Conservation (phyloP, 2,113 vertebrate species). For the Stictonetta naevosa region DNA sequence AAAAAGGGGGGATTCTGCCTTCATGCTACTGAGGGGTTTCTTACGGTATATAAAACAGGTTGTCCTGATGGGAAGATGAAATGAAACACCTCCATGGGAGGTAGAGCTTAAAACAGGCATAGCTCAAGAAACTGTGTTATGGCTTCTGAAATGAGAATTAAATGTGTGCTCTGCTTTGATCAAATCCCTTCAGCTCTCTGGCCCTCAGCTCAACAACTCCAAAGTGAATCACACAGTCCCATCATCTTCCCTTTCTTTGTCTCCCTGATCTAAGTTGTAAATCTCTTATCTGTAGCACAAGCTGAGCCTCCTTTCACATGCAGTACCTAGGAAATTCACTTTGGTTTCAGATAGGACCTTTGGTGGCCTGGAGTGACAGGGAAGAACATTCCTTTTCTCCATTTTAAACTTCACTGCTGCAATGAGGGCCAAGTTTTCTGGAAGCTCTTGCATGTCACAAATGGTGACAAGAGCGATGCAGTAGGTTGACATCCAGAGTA, state of each 20-base stretch:
- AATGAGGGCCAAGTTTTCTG: not conserved
- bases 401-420: not conserved
- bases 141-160: not conserved
- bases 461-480: not conserved
- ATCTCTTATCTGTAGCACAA: slow-evolving; percentile 27
- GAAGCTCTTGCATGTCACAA: not conserved
- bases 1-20: not conserved
- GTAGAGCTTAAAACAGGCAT: not conserved
- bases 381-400: not conserved
- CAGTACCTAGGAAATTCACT: not conserved
- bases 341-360: not conserved
- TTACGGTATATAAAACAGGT: not conserved
- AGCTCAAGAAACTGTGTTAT: not conserved
- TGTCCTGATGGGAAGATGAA: not conserved
- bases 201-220: not conserved
- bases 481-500: not conserved
- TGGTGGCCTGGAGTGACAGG: not conserved
- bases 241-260: slow-evolving; percentile 30
- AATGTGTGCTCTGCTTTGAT: slow-evolving; percentile 44
- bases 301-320: slow-evolving; percentile 19
- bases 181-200: slow-evolving; percentile 12
- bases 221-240: not conserved
- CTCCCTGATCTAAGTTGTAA: not conserved
- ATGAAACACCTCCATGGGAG: not conserved
- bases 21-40: not conserved